Percentiles rank a stretch among this genome's conserved stretches.
Conservation (phyloP, 1,140 invertebrate species). For the Nephila pilipes region DNA sequence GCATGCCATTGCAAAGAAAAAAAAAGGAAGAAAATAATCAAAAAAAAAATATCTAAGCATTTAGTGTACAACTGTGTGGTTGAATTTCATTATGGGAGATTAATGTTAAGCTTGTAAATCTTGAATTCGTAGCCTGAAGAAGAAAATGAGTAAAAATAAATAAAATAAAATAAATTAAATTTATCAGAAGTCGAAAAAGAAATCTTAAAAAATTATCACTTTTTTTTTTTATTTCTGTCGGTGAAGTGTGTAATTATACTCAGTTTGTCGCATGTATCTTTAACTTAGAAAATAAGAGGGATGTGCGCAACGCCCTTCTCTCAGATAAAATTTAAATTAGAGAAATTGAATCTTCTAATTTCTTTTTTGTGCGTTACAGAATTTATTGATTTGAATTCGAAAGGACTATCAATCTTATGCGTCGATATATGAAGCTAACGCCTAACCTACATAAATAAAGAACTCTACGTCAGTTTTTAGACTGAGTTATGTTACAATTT, state of each 20-base stretch:
- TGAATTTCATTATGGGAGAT: not conserved
- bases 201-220: no score
- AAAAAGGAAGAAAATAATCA: not conserved
- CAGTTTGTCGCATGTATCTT: not conserved
- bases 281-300: no score
- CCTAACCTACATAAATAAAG: no score
- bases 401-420: no score
- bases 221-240: not conserved
- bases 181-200: not conserved
- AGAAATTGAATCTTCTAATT: no score
- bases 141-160: not conserved
- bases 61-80: not conserved
- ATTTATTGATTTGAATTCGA: no score
- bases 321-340: not conserved
- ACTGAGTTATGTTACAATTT: no score
- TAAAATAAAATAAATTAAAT: not conserved
- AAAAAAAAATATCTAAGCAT: no score
- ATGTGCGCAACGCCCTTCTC: not conserved
- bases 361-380: no score
- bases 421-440: no score
- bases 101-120: not conserved
- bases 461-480: no score
- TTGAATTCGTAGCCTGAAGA: not conserved
- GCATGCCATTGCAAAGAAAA: not conserved
- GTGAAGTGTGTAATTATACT: not conserved